Base-by-base conservation (phyloP, 2,797 vertebrate species). In the Leptoclinus maculatus region DNA sequence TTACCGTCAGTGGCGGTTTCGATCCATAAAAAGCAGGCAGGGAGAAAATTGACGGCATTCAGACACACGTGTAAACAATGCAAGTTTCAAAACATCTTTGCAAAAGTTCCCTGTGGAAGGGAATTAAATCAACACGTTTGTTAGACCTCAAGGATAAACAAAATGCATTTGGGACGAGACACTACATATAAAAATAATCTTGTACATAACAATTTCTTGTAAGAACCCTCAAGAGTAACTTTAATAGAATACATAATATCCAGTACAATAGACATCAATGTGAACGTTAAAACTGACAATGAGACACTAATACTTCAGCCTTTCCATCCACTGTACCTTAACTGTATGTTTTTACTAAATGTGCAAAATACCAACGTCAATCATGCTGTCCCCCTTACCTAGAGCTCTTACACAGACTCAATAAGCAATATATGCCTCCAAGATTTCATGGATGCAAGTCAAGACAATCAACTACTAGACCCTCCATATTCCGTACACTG, bases 11-110 rank as follows among this genome's bases (percentile, higher is more conserved):
- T 39, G 29, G 12, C 4, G 2, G 27, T 34, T 23, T 2, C 7
- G 6, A 29, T 58, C 1, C 23, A 71, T 16, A 23, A 41, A 34
- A 12, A 29, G 23, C n/a, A 45, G 25, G 1, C 34, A 47, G 8
- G 32, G 8, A 49, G 51, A 16, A 38, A 16, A 64, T 6, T 57
- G 23, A 5, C 11, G 29, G 17, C 57, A 47, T 38, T 21, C 17
- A 54, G 36, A 39, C 54, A 64, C 43, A 59, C 17, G 23, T 73
- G 27, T 34, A 69, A 64, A 66, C 27, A 68, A 71, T 58, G 16
- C 36, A 32, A 14, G n/a, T 43, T 74, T 58, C 17, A 25, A 51
- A 66, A 64, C 14, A 23, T 51, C 51, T 41, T 38, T 56, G 41
- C 21, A 57, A 57, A 63, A 27, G 11, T 43, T 72, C 17, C 58